Evolutionary conservation across 2,113 vertebrate species (phyloP).

Genomic region (Baryphthengus martii): DNA sequence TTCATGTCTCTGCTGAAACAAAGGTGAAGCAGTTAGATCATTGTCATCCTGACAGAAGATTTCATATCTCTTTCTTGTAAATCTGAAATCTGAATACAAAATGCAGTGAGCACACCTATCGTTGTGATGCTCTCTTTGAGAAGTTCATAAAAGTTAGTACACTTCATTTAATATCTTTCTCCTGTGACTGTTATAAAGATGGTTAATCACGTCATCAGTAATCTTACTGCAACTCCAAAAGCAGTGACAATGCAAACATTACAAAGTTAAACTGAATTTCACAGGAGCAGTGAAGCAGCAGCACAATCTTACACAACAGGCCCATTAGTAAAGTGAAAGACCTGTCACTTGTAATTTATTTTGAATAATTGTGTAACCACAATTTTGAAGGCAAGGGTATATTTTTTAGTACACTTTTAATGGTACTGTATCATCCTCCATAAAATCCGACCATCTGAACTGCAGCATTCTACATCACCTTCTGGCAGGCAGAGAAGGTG

Average conservation of each 20-base stretch:
- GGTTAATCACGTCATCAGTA: not conserved
- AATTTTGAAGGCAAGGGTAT: not conserved
- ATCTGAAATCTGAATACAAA: not conserved
- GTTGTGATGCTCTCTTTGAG: not conserved
- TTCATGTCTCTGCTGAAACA: not conserved
- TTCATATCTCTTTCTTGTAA: not conserved
- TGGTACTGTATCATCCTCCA: not conserved
- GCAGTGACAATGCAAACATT: not conserved
- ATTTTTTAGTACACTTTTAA: not conserved
- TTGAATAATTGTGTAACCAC: too few species aligned
- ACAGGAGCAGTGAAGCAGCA: not conserved
- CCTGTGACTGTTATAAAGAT: not conserved
- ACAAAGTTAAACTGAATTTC: not conserved
- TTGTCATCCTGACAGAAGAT: not conserved
- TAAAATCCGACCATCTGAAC: not conserved
- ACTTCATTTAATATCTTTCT: not conserved
- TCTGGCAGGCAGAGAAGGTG: not conserved
- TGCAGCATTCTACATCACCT: not conserved
- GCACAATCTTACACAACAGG: not conserved
- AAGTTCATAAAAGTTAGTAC: not conserved
- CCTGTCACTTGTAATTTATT: slow-evolving; percentile 17
- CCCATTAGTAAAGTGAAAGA: not conserved
- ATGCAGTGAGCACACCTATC: not conserved
- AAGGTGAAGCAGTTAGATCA: not conserved
- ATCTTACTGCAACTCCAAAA: not conserved